phyloP scores from a whole-genome alignment of 2,797 vertebrate genomes.

The Pelochelys cantorii region DNA sequence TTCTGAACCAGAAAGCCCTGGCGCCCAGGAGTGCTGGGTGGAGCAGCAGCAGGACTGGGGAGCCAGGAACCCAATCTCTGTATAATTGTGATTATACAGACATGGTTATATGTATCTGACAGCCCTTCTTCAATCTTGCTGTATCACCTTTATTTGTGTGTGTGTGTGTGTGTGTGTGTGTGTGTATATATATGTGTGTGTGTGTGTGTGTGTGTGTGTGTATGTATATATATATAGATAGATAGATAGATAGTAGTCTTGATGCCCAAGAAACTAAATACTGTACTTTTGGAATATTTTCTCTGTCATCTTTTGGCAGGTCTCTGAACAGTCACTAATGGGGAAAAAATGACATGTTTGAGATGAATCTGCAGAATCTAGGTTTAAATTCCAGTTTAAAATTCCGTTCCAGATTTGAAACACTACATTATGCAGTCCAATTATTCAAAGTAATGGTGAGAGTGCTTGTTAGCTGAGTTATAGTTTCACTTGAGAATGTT shows the following conservation, averaged over 20 bases:
- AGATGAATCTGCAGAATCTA: slow-evolving; percentile 74
- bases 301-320: slow-evolving; percentile 48
- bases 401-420: slow-evolving; percentile 75
- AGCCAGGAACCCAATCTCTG: neutral
- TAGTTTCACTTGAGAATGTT: slow-evolving; percentile 68
- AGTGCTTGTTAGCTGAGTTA: slow-evolving; percentile 62
- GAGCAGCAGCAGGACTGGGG: no score
- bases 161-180: no score
- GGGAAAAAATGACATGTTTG: slow-evolving; percentile 55
- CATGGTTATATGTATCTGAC: slow-evolving; percentile 4
- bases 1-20: no score
- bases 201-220: no score
- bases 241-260: slow-evolving; percentile 27
- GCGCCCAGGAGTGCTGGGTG: no score
- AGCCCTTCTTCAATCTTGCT: slow-evolving; percentile 42
- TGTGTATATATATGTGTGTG: no score
- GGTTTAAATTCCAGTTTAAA: slow-evolving; percentile 77
- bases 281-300: slow-evolving; percentile 44
- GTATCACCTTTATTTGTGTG: slow-evolving; percentile 41
- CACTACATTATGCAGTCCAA: slow-evolving; percentile 66
- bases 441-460: slow-evolving; percentile 71
- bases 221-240: no score
- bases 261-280: slow-evolving; percentile 43
- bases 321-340: slow-evolving; percentile 59
- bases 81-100: neutral